These are phyloP conservation scores for Montipora sp. DNA, from an alignment of 64 coral and sea anemone genomes.

Conservation along the genomic window DNA sequence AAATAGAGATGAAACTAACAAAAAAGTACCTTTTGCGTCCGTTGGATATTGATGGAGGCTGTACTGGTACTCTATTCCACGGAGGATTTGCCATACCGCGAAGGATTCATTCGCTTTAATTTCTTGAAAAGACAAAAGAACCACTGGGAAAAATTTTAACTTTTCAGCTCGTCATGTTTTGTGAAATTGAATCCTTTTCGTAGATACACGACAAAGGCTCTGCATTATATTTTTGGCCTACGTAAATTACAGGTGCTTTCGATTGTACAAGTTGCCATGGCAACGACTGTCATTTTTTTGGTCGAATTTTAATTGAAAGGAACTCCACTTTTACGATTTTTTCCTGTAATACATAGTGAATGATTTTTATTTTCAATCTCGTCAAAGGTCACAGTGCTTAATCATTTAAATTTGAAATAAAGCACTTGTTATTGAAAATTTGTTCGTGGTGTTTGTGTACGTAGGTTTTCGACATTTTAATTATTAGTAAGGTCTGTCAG, in stretches of 20 bases:
- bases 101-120: conserved; percentile 3
- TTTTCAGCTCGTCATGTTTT: conserved; percentile 1
- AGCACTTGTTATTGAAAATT: no score
- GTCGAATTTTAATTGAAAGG: not conserved
- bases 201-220: not conserved
- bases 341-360: no score
- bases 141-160: not conserved
- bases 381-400: no score
- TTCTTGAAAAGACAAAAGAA: not conserved
- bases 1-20: conserved; percentile 9
- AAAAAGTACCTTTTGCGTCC: conserved; percentile 32
- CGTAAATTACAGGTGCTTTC: conserved; percentile 42
- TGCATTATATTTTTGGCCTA: conserved; percentile 19
- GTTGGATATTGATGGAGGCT: not conserved
- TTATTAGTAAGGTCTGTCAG: no score
- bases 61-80: conserved; percentile 22
- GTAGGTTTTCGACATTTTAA: no score
- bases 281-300: not conserved
- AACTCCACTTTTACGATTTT: no score
- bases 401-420: no score
- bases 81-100: conserved; percentile 33
- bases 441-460: no score
- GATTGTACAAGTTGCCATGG: conserved; percentile 1
- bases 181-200: conserved; percentile 10
- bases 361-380: no score